These are phyloP conservation scores for Echinarachnius parma DNA, from an alignment of 53 echinoderm and acorn worm species.

Conservation along the genomic window DNA sequence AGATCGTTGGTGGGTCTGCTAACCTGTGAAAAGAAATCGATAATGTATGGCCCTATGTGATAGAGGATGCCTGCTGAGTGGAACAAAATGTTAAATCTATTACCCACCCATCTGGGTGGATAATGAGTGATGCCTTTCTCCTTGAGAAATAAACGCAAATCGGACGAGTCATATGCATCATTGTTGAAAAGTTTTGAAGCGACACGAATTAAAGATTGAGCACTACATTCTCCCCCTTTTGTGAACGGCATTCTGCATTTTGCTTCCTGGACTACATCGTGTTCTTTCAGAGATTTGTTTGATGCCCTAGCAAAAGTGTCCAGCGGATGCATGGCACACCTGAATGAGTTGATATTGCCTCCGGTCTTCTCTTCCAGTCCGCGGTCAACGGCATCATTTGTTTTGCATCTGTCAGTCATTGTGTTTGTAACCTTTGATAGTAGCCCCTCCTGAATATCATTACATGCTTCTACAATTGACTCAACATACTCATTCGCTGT, in stretches of 20 bases:
- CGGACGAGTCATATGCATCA: conserved; percentile 12
- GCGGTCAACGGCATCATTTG: conserved; percentile 7
- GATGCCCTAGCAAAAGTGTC: neutral
- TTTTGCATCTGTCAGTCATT: conserved; percentile 14
- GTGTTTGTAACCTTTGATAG: neutral
- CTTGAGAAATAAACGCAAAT: neutral
- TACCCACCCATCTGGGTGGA: conserved; percentile 21
- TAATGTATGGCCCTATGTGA: neutral
- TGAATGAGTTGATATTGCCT: neutral
- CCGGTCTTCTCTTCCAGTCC: neutral
- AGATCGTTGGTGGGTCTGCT: conserved; percentile 10
- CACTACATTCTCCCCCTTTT: conserved; percentile 9
- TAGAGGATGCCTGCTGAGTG: neutral
- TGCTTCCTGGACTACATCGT: neutral
- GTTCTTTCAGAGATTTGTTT: neutral
- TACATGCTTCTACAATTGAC: neutral
- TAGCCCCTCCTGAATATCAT: neutral
- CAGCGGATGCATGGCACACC: conserved; percentile 18
- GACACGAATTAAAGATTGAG: conserved; percentile 6
- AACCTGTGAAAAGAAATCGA: conserved; percentile 15
- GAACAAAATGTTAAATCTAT: conserved; percentile 40
- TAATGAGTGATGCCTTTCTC: neutral
- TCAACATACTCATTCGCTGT: neutral
- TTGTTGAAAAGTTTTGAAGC: conserved; percentile 6
- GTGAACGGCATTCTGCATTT: conserved; percentile 25